Evolutionary conservation across 2,888 invertebrate species (phyloP).

Genomic region (Ethmia dodecea): DNA sequence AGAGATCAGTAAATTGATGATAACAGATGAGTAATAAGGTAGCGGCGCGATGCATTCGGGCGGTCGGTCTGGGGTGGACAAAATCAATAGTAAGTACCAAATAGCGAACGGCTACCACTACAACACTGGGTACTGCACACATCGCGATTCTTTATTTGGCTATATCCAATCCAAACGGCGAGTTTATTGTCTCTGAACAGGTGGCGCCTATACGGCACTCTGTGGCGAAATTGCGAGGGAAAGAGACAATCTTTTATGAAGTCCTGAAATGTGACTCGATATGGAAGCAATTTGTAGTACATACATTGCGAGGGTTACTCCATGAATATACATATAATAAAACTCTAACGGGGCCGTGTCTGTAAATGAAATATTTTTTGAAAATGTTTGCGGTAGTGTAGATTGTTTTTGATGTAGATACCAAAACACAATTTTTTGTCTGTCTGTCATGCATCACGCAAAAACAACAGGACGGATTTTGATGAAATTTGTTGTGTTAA

Average conservation of each 20-base stretch:
- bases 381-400: too few species aligned
- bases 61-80: constrained; percentile 69
- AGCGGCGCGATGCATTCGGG: constrained; percentile 51
- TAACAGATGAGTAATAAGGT: constrained; percentile 52
- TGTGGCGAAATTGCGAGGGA: constrained; percentile 6
- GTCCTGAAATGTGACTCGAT: constrained; percentile 11
- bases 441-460: too few species aligned
- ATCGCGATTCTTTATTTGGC: constrained; percentile 62
- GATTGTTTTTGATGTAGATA: too few species aligned
- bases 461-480: too few species aligned
- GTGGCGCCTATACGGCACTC: constrained; percentile 38
- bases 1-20: constrained; percentile 56
- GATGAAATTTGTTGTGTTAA: too few species aligned
- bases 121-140: constrained; percentile 62
- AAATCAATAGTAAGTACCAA: constrained; percentile 74
- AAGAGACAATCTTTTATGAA: constrained; percentile 15
- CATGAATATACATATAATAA: too few species aligned
- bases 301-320: too few species aligned
- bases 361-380: too few species aligned
- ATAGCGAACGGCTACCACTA: constrained; percentile 58
- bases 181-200: constrained; percentile 52
- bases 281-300: constrained; percentile 4
- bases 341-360: too few species aligned
- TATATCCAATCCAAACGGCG: constrained; percentile 42
- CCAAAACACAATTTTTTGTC: too few species aligned